Conservation (phyloP, 2,113 vertebrate species). For the Spea bombifrons region DNA sequence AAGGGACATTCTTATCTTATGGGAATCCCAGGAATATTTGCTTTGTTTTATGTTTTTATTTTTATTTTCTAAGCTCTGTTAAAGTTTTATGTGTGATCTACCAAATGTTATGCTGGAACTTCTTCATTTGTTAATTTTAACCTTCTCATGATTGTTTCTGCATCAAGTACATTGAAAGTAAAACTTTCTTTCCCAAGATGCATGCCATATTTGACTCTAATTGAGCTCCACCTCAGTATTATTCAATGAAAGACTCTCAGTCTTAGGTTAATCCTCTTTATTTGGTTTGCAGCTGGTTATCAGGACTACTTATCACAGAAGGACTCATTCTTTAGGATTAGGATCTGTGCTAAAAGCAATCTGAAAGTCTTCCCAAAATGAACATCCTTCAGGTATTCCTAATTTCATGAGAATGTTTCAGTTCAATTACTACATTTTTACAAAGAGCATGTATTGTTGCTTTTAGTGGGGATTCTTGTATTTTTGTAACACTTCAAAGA, state of each 20-base stretch:
- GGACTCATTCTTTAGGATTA: conserved; percentile 25
- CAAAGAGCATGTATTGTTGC: conserved; percentile 2
- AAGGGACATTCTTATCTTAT: too few species aligned
- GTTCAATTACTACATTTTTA: neutral
- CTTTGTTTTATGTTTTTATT: too few species aligned
- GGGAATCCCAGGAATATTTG: too few species aligned
- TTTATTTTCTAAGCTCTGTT: too few species aligned
- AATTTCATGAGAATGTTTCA: conserved; percentile 5
- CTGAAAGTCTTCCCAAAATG: conserved; percentile 15
- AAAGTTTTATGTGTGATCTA: too few species aligned
- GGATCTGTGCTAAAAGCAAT: conserved; percentile 36
- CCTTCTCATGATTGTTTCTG: neutral
- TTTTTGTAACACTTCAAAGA: neutral
- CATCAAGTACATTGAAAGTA: conserved; percentile 24
- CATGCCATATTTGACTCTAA: conserved; percentile 1
- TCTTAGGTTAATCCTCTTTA: conserved; percentile 11
- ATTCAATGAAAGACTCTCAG: neutral
- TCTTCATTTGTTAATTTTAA: neutral
- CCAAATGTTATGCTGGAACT: too few species aligned
- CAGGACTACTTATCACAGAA: conserved; percentile 29
- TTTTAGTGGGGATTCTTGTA: neutral
- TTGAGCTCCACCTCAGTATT: neutral
- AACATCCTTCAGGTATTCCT: neutral
- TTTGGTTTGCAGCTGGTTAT: conserved; percentile 18
- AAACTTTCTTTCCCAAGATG: conserved; percentile 5